Base-by-base conservation (phyloP, 1,140 invertebrate species). In the Goniozus legneri region DNA sequence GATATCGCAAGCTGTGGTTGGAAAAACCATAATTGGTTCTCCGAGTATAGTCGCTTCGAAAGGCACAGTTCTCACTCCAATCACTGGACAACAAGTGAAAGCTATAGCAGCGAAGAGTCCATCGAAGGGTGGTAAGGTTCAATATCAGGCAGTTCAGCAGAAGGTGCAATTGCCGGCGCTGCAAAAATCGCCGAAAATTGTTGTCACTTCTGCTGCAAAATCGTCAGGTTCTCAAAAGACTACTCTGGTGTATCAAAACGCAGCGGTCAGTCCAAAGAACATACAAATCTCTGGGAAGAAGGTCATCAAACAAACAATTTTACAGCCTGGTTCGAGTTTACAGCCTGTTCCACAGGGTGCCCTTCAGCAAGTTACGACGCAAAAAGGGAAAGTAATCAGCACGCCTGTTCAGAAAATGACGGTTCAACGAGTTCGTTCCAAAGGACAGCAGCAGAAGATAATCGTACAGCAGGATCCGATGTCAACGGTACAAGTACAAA, bases 31-130 rank as follows among this genome's bases (percentile, higher is more conserved):
- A 27, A 41, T 68, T 31, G 52, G 44, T 6, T 49, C 62, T 30
- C 57, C 64, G 47, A 55, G 63, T 40, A 48, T 71, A 30, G 49
- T 67, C 6, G 51, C 67, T 1, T 54, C 65, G 1, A 73, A 76
- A 54, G 74, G 73, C n/a, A 72, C 77, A 24, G 56, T 78, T 22
- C 43, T 79, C 20, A 78, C 72, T 1, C 73, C 76, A n/a, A 67
- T 78, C 34, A 69, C 67, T 19, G 64, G 67, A 6, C 69, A 75
- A 41, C 68, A 77, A 56, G 65, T 73, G 7, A 78, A 75, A 61
- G 70, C 70, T 10, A 64, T 76, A 1, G 66, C 63, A 24, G 64
- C 70, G 2, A 75, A 72, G 38, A 68, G 54, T 48, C 58, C 71
- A 12, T 41, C 43, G 0, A 75, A 71, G 53, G 45, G 58, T 15